Evolutionary conservation across 2,888 invertebrate species (phyloP).

Genomic region (Lithophane socia): DNA sequence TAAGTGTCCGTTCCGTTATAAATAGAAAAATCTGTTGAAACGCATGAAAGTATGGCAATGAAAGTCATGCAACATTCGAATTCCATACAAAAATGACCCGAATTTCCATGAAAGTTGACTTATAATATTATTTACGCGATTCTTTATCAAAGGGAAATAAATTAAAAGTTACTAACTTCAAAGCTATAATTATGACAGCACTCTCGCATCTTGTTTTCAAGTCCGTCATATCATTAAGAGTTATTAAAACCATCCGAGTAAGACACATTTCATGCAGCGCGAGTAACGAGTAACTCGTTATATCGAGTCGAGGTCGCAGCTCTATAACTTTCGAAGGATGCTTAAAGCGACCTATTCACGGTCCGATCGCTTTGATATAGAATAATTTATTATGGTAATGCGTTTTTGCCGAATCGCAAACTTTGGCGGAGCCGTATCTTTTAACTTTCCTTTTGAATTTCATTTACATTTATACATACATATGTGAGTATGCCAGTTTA

Average conservation of each 20-base stretch:
- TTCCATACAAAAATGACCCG: not conserved
- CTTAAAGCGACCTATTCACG: conserved; percentile 64
- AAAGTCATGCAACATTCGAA: not conserved
- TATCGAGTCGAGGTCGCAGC: conserved; percentile 47
- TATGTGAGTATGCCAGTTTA: conserved; percentile 21
- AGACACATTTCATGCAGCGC: conserved; percentile 23
- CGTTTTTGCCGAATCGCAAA: conserved; percentile 63
- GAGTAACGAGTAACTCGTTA: conserved; percentile 53
- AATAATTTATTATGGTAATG: conserved; percentile 68
- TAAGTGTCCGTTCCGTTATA: not conserved
- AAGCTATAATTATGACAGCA: conserved; percentile 26
- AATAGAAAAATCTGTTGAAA: not conserved
- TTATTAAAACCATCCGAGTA: conserved; percentile 43
- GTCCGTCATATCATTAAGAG: conserved; percentile 42
- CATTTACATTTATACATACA: conserved; percentile 32
- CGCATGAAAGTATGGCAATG: not conserved
- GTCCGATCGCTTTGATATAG: conserved; percentile 65
- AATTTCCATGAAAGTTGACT: not conserved
- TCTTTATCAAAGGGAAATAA: not conserved
- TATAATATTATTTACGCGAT: too few species aligned
- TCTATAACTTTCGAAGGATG: conserved; percentile 54
- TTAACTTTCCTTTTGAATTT: conserved; percentile 54
- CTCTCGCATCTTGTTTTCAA: conserved; percentile 31
- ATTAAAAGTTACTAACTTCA: conserved; percentile 3
- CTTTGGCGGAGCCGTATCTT: conserved; percentile 54